Percentiles rank a stretch among this genome's conserved stretches.
phyloP scores from a whole-genome alignment of 2,888 invertebrate genomes.

The Stramonita haemastoma region DNA sequence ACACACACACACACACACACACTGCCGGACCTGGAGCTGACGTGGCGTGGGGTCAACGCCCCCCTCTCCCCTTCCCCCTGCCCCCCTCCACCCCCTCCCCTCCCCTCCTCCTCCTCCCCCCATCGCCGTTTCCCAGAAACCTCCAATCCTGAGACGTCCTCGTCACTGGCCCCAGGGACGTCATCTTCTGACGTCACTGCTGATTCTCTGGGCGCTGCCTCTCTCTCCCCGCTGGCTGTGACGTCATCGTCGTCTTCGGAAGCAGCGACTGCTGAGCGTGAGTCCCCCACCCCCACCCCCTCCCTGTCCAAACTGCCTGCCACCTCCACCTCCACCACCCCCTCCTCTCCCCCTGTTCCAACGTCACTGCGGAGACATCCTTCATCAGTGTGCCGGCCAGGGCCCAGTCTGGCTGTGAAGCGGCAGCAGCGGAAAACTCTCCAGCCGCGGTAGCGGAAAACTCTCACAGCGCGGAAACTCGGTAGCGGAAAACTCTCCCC shows the following conservation, averaged over 20 bases:
- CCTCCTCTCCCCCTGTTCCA: background rate
- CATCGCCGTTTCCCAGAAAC: too few species aligned
- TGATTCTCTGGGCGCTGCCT: background rate
- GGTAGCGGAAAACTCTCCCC: too few species aligned
- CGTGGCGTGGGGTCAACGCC: background rate
- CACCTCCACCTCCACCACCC: background rate
- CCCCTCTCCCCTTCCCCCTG: background rate
- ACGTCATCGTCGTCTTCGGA: background rate
- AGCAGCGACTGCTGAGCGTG: background rate
- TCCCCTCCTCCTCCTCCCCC: too few species aligned
- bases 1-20: too few species aligned
- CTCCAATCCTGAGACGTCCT: background rate
- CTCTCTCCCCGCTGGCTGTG: background rate
- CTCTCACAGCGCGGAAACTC: too few species aligned
- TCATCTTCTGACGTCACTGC: background rate
- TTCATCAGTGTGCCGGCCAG: background rate
- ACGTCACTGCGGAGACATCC: conserved; percentile 10
- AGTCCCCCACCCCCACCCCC: background rate
- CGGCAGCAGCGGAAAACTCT: background rate
- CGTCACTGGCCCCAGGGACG: background rate
- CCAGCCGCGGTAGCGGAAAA: too few species aligned
- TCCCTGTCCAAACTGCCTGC: background rate
- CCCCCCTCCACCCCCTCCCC: background rate
- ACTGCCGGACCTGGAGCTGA: background rate
- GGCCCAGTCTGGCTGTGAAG: background rate